A percentile compares a stretch with the other conserved stretches of the same genome.
These are phyloP conservation scores for Scaptomyza hsui DNA, from an alignment of 1,140 invertebrate genomes.

Conservation along the genomic window DNA sequence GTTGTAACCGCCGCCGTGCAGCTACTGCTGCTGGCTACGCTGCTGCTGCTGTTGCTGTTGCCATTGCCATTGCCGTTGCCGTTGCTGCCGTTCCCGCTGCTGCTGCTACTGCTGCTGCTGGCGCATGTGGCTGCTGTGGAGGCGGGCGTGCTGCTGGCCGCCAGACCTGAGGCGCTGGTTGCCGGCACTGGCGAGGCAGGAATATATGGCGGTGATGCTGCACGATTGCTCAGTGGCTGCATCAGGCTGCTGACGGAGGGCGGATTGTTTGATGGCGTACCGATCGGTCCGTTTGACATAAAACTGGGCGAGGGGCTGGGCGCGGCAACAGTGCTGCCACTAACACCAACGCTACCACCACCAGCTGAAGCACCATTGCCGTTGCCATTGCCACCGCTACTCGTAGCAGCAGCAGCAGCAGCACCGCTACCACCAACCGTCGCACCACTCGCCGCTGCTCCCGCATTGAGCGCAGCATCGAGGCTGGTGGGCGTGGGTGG, in stretches of 20 bases:
- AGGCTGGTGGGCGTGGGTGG: slow-evolving; percentile 81
- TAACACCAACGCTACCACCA: background rate
- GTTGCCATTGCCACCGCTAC: background rate
- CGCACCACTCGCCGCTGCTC: slow-evolving; percentile 3
- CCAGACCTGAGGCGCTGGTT: slow-evolving; percentile 53
- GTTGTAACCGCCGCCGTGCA: slow-evolving; percentile 48
- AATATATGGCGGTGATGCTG: slow-evolving; percentile 68
- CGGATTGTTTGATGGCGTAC: slow-evolving; percentile 84
- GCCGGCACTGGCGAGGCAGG: slow-evolving; percentile 71
- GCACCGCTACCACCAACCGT: background rate
- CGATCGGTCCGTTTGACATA: slow-evolving; percentile 83
- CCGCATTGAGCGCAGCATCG: slow-evolving; percentile 68
- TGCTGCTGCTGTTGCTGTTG: slow-evolving; percentile 9
- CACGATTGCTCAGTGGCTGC: slow-evolving; percentile 74
- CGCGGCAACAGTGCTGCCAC: slow-evolving; percentile 82
- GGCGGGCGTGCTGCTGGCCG: slow-evolving; percentile 58
- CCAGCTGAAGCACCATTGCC: too few species aligned
- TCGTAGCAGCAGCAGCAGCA: background rate
- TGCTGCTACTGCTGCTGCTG: slow-evolving; percentile 34
- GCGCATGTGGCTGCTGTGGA: slow-evolving; percentile 51
- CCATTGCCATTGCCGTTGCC: background rate
- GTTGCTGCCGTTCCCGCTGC: slow-evolving; percentile 34
- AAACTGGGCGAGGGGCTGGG: slow-evolving; percentile 85
- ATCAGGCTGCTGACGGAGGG: slow-evolving; percentile 84
- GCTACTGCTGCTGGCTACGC: slow-evolving; percentile 19